phyloP scores from a whole-genome alignment of 1,140 invertebrate species.

The Drosophila cardini region DNA sequence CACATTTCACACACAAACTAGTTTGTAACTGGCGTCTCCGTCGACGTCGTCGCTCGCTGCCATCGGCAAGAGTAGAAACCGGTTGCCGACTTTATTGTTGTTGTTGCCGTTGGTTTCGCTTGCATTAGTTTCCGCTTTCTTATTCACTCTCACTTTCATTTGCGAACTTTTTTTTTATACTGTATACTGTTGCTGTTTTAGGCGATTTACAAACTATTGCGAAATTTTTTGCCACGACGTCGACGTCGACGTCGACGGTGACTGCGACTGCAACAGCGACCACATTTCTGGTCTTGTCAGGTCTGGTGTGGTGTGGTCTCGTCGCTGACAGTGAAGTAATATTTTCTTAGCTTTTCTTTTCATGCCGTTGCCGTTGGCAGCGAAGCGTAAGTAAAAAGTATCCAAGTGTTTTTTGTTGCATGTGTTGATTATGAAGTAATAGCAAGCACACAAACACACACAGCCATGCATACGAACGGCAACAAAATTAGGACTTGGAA shows the following conservation, averaged over 20 bases:
- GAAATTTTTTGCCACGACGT: constrained; percentile 62
- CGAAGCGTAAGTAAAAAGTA: constrained; percentile 72
- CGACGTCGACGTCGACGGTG: constrained; percentile 13
- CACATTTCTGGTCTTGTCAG: constrained; percentile 59
- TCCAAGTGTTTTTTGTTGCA: constrained; percentile 37
- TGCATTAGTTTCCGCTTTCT: constrained; percentile 84
- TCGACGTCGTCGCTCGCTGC: constrained; percentile 4
- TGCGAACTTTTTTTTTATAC: constrained; percentile 56
- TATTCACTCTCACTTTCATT: constrained; percentile 85
- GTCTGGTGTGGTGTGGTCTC: constrained; percentile 21
- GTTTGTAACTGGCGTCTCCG: constrained; percentile 46
- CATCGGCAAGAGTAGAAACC: constrained; percentile 54
- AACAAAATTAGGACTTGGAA: constrained; percentile 69
- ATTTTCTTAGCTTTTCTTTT: constrained; percentile 55
- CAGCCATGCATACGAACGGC: background rate
- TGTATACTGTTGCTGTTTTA: constrained; percentile 48
- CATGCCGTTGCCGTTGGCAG: constrained; percentile 63
- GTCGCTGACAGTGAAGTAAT: constrained; percentile 82
- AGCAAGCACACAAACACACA: constrained; percentile 26
- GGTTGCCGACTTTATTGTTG: constrained; percentile 48
- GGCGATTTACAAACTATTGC: constrained; percentile 70
- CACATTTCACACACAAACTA: constrained; percentile 57
- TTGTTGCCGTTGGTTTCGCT: constrained; percentile 61
- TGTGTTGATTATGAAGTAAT: constrained; percentile 66
- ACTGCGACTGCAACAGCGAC: constrained; percentile 25